Base-by-base conservation (phyloP, 2,113 vertebrate species). In the Budorcas taxicolor region DNA sequence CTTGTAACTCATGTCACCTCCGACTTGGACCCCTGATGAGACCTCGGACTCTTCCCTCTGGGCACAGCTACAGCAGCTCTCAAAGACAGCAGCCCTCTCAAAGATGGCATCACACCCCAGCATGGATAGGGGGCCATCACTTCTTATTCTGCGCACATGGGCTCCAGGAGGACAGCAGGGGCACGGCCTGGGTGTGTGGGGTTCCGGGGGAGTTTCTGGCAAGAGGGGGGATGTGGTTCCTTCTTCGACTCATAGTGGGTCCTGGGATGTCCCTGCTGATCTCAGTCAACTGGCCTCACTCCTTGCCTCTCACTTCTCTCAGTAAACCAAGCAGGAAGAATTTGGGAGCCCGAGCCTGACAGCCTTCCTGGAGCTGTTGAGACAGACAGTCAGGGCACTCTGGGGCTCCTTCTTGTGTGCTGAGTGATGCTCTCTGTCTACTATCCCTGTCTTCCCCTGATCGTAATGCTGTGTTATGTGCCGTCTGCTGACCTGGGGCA, bases 131-230 rank as follows among this genome's bases (percentile, higher is more conserved):
- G 0, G 21, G 85, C 80, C 25, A 21, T 93, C 9, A 78, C 74
- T 90, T 98, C 81, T 7, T 5, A 17, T 64, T 33, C 5, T 3
- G 1, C 0, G 4, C 14, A 2, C 3, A 21, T 3, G 25, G 7
- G 6, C 7, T 78, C 36, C 2, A 3, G 16, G 13, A 33, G 17
- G 27, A 3, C 47, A 33, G 33, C 15, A 14, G 9, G 14, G 10
- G 47, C 1, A 0, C n/a, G 19, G 7, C 17, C 9, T n/a, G n/a
- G 33, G 10, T 1, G 7, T 4, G 2, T 2, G 2, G 4, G 5
- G 3, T 5, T 36, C 27, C 0, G 0, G 13, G 14, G 6, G 4
- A 5, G 29, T 1, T 12, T 36, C 16, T 0, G 0, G 0, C 15
- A 5, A 17, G 25, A 13, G 4, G 0, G 3, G 1, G 14, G 27